Conservation (phyloP, 2,113 vertebrate species). For the Panthera leo region DNA sequence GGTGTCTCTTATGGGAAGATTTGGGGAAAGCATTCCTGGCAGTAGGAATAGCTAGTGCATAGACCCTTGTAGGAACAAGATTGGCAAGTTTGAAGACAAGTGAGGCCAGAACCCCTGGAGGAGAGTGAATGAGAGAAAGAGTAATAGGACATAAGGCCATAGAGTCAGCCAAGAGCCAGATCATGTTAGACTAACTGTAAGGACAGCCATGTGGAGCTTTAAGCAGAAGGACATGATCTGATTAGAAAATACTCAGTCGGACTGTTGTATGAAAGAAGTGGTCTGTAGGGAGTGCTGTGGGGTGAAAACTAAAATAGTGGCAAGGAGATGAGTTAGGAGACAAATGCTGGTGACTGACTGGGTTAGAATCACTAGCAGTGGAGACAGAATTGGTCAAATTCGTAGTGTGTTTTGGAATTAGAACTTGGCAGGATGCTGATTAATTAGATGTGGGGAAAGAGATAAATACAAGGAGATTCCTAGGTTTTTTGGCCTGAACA, state of each 20-base stretch:
- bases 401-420: not conserved
- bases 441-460: not conserved
- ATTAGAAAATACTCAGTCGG: not conserved
- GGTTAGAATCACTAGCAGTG: not conserved
- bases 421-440: not conserved
- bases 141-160: not conserved
- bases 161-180: not conserved
- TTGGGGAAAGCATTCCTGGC: not conserved
- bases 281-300: not conserved
- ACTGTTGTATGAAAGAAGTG: not conserved
- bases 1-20: not conserved
- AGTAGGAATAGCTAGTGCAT: not conserved
- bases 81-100: not conserved
- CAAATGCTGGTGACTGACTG: not conserved
- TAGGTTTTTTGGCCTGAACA: not conserved
- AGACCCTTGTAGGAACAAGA: not conserved
- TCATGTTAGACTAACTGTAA: not conserved
- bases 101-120: not conserved
- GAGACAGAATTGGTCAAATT: not conserved
- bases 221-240: not conserved
- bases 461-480: not conserved
- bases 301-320: not conserved
- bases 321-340: not conserved
- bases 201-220: not conserved
- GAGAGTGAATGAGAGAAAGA: not conserved